A percentile compares a stretch with the other conserved stretches of the same genome.
phyloP scores from a whole-genome alignment of 1,140 invertebrate species.

The Chrysomallon squamiferum region DNA sequence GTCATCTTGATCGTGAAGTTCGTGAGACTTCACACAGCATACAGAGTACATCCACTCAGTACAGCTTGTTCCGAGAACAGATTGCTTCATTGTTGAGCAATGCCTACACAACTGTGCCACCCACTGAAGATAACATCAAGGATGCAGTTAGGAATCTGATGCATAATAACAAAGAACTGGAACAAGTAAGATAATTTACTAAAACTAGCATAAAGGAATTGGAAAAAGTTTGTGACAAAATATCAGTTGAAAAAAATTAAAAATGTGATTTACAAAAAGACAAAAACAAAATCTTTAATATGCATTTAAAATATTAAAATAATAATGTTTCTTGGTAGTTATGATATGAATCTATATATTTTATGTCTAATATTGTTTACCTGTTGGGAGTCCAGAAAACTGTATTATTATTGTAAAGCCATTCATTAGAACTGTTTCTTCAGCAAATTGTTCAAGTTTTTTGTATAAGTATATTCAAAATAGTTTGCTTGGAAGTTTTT shows the following conservation, averaged over 20 bases:
- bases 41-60: conserved; percentile 35
- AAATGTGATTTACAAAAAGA: not conserved
- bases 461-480: too few relatives aligned
- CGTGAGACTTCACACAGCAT: conserved; percentile 37
- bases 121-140: conserved; percentile 56
- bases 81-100: conserved; percentile 51
- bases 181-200: conserved; percentile 46
- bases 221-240: not conserved
- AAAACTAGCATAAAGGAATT: too few relatives aligned
- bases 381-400: too few relatives aligned
- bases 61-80: conserved; percentile 52
- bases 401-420: too few relatives aligned
- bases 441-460: too few relatives aligned
- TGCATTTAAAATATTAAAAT: too few relatives aligned
- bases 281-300: too few relatives aligned
- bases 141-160: conserved; percentile 39
- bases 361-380: too few relatives aligned
- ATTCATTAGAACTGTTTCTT: too few relatives aligned
- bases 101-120: conserved; percentile 29
- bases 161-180: conserved; percentile 34
- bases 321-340: too few relatives aligned
- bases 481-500: too few relatives aligned
- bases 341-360: too few relatives aligned
- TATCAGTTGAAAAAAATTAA: not conserved
- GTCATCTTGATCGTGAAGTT: conserved; percentile 36